phyloP scores from a whole-genome alignment of 2,113 vertebrate genomes.

The Calidris pygmaea region DNA sequence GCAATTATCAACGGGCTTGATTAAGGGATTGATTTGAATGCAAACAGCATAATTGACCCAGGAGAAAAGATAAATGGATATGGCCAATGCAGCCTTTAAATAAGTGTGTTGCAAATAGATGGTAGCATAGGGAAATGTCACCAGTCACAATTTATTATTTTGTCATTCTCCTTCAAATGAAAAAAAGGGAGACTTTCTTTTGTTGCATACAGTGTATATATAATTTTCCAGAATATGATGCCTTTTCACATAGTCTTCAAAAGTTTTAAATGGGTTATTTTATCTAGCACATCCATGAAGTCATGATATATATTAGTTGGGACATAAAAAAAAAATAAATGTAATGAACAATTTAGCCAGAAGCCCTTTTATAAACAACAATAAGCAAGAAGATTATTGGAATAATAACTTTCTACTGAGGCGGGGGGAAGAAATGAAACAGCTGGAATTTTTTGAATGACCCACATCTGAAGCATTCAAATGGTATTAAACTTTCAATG shows the following conservation, averaged over 20 bases:
- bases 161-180: neutral
- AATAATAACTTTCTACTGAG: slow-evolving; percentile 8
- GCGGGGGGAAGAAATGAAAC: neutral
- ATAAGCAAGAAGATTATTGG: slow-evolving; percentile 2
- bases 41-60: slow-evolving; percentile 48
- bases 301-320: neutral
- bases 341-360: slow-evolving; percentile 6
- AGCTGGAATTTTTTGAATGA: neutral
- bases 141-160: neutral
- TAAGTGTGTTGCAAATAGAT: slow-evolving; percentile 26
- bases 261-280: neutral
- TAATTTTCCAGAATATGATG: neutral
- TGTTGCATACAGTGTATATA: neutral
- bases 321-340: neutral
- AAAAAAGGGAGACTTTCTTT: neutral
- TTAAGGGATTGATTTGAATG: slow-evolving; percentile 59
- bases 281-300: neutral
- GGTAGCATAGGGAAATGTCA: slow-evolving; percentile 21
- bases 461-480: neutral
- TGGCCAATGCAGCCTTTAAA: neutral
- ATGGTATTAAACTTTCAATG: neutral
- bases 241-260: neutral
- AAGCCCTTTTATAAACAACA: slow-evolving; percentile 12
- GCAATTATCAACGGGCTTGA: slow-evolving; percentile 42
- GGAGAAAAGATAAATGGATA: slow-evolving; percentile 42